Base-by-base conservation (phyloP, 23 tunicate species). In the Corella eumyota region DNA sequence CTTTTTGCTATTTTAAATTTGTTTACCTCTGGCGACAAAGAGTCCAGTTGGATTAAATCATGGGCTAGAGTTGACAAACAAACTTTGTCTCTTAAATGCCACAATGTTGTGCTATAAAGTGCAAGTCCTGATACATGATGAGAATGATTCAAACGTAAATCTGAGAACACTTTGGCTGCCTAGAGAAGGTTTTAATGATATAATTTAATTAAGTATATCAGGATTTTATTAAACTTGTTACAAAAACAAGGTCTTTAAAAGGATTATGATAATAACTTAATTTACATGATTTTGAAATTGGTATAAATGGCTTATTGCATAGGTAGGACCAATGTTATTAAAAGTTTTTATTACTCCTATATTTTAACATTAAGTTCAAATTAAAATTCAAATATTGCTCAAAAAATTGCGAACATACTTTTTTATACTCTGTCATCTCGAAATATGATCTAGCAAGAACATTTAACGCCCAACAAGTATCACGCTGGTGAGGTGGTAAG, bases 71-170 rank as follows among this genome's bases (percentile, higher is more conserved):
- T 64, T 6, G 87, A 78, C 40, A 88, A 74, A 9, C 79, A 77
- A 7, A 78, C 52, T 47, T 73, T 67, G 66, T 73, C 78, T 32
- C 73, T 72, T 38, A 78, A 56, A 48, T 88, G 88, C 96, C 96
- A 88, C 68, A 88, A 73, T 28, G 83, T 68, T 61, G 96, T 74
- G 73, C 96, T 88, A 68, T 88, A 88, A 40, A 80, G 68, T 26
- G 85, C 88, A 27, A 88, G 60, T 13, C 96, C 96, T 20, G 58
- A 44, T 36, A 73, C 65, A 30, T 88, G 73, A 37, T 88, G 79
- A 11, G 96, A 81, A 47, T 65, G 74, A 5, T 44, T 52, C 6
- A 54, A 45, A 0, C 88, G 72, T 0, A 88, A 47, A 50, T 88
- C 96, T 36, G 73, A 37, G 61, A 88, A 88, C 22, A 75, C 66